Conservation (phyloP, 2,797 vertebrate species). For the Ptychobarbus kaznakovi region DNA sequence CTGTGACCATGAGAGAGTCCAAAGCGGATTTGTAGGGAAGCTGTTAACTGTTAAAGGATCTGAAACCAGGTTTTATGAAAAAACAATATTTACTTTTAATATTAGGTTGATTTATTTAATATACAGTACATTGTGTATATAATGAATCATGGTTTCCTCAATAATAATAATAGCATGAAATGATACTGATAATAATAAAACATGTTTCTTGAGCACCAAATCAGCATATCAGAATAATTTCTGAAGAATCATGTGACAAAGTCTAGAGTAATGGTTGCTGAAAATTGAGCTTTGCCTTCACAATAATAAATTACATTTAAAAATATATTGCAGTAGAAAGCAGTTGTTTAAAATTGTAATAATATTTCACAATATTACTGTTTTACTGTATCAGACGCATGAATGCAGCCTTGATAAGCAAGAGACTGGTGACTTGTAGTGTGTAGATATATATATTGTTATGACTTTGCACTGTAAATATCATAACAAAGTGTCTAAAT, state of each 20-base stretch:
- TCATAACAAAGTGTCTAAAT: not conserved
- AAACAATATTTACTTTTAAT: not conserved
- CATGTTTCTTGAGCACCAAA: not conserved
- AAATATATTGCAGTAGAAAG: not conserved
- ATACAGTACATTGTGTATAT: not conserved
- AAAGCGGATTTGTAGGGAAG: not conserved
- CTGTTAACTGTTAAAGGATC: not conserved
- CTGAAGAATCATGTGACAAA: not conserved
- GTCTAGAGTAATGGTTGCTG: not conserved
- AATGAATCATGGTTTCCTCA: not conserved
- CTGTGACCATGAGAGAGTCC: not conserved
- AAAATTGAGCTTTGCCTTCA: not conserved
- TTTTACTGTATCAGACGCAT: not conserved
- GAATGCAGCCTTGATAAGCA: not conserved
- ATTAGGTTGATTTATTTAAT: not conserved
- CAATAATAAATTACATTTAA: not conserved
- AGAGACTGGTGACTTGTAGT: too few species aligned
- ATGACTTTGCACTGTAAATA: not conserved
- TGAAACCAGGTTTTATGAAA: not conserved
- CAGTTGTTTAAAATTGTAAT: not conserved
- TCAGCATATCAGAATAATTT: not conserved
- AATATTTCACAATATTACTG: not conserved
- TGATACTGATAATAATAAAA: not conserved
- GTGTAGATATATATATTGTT: not conserved
- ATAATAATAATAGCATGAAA: not conserved